A percentile compares a stretch with the other conserved stretches of the same genome.
Evolutionary conservation across 23 tunicate genomes (phyloP).

Genomic region (Corella eumyota): DNA sequence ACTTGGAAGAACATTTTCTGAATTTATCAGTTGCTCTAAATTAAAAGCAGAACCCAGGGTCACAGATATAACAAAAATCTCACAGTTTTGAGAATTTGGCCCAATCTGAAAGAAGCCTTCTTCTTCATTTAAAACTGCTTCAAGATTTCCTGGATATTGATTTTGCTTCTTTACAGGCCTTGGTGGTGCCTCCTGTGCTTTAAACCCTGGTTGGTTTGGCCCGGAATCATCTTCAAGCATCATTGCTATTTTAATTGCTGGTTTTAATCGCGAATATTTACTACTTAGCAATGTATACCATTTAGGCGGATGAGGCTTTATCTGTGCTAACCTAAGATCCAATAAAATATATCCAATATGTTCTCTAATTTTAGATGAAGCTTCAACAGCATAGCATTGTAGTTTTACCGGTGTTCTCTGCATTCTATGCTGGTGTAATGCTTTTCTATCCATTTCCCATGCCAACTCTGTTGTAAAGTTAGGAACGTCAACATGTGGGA

Average conservation of each 20-base stretch:
- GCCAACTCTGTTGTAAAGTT: constrained; percentile 97
- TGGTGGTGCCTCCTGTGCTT: constrained; percentile 86
- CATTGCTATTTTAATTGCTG: constrained; percentile 68
- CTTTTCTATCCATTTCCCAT: constrained; percentile 93
- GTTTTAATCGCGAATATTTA: constrained; percentile 66
- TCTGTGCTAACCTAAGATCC: constrained; percentile 83
- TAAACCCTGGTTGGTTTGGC: constrained; percentile 37
- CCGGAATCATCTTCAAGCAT: constrained; percentile 71
- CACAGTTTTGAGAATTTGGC: constrained; percentile 17
- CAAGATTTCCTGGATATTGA: constrained; percentile 9
- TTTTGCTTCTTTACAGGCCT: constrained; percentile 22
- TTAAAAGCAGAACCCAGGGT: constrained; percentile 82
- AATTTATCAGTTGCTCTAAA: constrained; percentile 69
- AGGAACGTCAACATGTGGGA: constrained; percentile 52
- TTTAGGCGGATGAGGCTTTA: constrained; percentile 48
- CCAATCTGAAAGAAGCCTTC: constrained; percentile 92
- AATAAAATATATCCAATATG: constrained; percentile 76
- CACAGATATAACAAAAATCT: constrained; percentile 74
- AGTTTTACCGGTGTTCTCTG: constrained; percentile 94
- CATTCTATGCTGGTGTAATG: constrained; percentile 96
- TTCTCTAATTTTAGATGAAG: constrained; percentile 31
- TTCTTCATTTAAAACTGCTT: constrained; percentile 55
- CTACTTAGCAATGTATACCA: constrained; percentile 76
- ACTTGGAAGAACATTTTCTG: constrained; percentile 39
- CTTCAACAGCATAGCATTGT: constrained; percentile 68